Evolutionary conservation across 1,140 invertebrate genomes (phyloP).

Genomic region (Drosophila tropicalis): DNA sequence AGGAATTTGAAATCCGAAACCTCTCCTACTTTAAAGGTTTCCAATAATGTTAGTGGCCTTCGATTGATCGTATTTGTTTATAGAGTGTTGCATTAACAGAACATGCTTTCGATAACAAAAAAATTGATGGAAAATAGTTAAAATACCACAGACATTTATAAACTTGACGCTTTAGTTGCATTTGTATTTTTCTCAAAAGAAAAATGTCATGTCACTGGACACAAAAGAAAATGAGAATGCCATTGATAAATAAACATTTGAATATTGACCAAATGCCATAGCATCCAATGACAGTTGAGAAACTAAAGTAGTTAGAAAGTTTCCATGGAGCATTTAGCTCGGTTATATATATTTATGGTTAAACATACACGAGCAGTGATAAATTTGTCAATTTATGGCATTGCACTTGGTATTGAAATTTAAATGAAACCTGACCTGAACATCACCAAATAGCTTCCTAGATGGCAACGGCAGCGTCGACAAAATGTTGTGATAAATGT

Average conservation of each 20-base stretch:
- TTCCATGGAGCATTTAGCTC: not conserved
- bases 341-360: not conserved
- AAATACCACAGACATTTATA: constrained; percentile 33
- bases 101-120: not conserved
- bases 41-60: not conserved
- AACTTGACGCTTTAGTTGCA: constrained; percentile 37
- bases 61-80: not conserved
- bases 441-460: constrained; percentile 50
- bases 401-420: constrained; percentile 41
- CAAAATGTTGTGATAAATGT: constrained; percentile 47
- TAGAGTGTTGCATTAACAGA: not conserved
- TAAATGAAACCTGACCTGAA: constrained; percentile 22
- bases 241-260: constrained; percentile 56
- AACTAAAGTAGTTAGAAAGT: constrained; percentile 8
- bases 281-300: constrained; percentile 21
- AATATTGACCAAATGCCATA: constrained; percentile 30
- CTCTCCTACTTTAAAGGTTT: not conserved
- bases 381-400: constrained; percentile 38
- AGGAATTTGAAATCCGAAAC: too few relatives aligned
- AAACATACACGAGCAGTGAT: constrained; percentile 8
- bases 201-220: not conserved
- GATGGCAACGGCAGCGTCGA: constrained; percentile 24
- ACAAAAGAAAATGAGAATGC: constrained; percentile 49
- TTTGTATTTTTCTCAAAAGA: too few relatives aligned
- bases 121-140: constrained; percentile 33